A percentile compares a stretch with the other conserved stretches of the same genome.
These are phyloP conservation scores for Tricholauxania praeusta DNA, from an alignment of 2,888 invertebrate genomes.

Conservation along the genomic window DNA sequence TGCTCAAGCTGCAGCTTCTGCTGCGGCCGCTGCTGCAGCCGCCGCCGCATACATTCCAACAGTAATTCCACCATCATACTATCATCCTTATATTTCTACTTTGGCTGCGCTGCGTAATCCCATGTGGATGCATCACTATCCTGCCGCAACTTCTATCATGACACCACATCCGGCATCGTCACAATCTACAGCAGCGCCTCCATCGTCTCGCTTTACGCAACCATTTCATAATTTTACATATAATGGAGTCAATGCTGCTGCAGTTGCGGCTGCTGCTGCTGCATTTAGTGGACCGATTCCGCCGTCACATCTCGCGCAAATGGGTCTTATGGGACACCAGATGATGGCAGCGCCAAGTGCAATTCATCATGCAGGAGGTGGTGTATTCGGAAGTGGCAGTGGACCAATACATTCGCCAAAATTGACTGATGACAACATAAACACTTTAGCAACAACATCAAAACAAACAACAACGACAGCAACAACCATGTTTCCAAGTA, in stretches of 20 bases:
- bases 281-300: slow-evolving; percentile 53
- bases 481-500: slow-evolving; percentile 63
- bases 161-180: slow-evolving; percentile 51
- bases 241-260: slow-evolving; percentile 62
- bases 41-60: slow-evolving; percentile 67
- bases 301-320: slow-evolving; percentile 41
- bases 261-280: slow-evolving; percentile 57
- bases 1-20: slow-evolving; percentile 56
- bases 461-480: slow-evolving; percentile 30
- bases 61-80: slow-evolving; percentile 60
- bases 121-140: slow-evolving; percentile 70
- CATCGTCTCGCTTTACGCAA: slow-evolving; percentile 67
- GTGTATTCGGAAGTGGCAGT: slow-evolving; percentile 27
- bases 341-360: slow-evolving; percentile 31
- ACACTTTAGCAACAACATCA: slow-evolving; percentile 32
- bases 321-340: slow-evolving; percentile 44
- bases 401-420: slow-evolving; percentile 54
- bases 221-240: slow-evolving; percentile 64
- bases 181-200: slow-evolving; percentile 58
- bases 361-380: slow-evolving; percentile 22
- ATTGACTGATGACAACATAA: slow-evolving; percentile 55
- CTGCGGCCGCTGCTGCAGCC: slow-evolving; percentile 60
- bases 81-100: slow-evolving; percentile 65
- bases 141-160: slow-evolving; percentile 59
- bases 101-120: slow-evolving; percentile 69